A percentile compares a stretch with the other conserved stretches of the same genome.
phyloP scores from a whole-genome alignment of 1,140 invertebrate species.

The Zeugodacus cucurbitae region DNA sequence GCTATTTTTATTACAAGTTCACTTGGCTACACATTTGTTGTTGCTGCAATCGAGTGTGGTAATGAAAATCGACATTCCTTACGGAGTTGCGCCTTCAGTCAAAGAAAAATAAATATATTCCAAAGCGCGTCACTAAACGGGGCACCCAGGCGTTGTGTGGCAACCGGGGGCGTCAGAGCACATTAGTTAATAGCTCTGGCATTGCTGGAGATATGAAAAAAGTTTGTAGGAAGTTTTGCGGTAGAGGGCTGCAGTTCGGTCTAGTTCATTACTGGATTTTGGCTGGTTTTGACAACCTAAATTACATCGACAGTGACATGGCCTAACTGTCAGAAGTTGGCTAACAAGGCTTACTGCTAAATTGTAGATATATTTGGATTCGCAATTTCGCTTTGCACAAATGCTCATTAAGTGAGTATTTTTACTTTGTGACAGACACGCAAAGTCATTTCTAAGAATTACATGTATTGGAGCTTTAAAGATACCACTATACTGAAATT shows the following conservation, averaged over 20 bases:
- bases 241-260: neutral
- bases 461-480: too few species aligned
- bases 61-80: constrained; percentile 46
- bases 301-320: constrained; percentile 43
- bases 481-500: too few species aligned
- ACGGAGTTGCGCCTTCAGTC: constrained; percentile 41
- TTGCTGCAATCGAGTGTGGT: constrained; percentile 1
- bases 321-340: neutral
- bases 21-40: neutral
- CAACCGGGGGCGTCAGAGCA: neutral
- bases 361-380: neutral
- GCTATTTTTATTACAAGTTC: neutral
- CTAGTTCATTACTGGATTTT: neutral
- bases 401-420: neutral
- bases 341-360: neutral
- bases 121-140: neutral
- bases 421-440: neutral
- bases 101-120: neutral
- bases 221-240: neutral
- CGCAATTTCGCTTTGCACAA: neutral
- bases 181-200: neutral
- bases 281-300: constrained; percentile 45
- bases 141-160: neutral
- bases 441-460: neutral
- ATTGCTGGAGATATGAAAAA: neutral